Conservation (phyloP, 2,113 vertebrate genomes). For the Labrus mixtus region DNA sequence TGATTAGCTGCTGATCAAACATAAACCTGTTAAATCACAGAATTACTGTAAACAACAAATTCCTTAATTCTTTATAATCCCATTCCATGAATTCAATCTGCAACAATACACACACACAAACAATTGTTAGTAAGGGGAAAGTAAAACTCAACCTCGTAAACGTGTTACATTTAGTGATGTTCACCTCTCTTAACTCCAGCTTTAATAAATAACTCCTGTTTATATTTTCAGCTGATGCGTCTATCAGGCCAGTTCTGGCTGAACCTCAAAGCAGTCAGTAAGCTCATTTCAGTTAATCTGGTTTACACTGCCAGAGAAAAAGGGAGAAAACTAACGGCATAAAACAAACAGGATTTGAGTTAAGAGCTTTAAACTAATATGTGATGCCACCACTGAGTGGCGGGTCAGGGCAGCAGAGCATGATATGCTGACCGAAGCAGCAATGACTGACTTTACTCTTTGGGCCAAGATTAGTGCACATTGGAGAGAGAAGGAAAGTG, state of each 20-base stretch:
- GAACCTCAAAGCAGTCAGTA: slow-evolving; percentile 59
- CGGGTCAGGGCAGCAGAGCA: slow-evolving; percentile 10
- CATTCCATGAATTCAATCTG: not conserved
- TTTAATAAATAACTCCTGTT: not conserved
- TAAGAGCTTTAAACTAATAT: slow-evolving; percentile 57
- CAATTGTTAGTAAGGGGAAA: not conserved
- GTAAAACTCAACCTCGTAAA: slow-evolving; percentile 4
- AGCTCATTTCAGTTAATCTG: slow-evolving; percentile 65
- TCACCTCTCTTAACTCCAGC: not conserved
- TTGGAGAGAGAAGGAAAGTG: slow-evolving; percentile 3
- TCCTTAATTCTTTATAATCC: not conserved
- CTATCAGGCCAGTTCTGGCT: slow-evolving; percentile 39
- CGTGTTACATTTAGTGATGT: not conserved
- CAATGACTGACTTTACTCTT: slow-evolving; percentile 14
- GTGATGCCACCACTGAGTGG: slow-evolving; percentile 30
- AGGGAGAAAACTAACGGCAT: slow-evolving; percentile 37
- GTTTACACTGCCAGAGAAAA: slow-evolving; percentile 34
- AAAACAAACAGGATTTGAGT: slow-evolving; percentile 69
- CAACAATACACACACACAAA: not conserved
- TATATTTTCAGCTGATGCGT: slow-evolving; percentile 22
- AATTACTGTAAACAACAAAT: not conserved
- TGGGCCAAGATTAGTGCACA: slow-evolving; percentile 43
- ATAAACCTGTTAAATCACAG: not conserved
- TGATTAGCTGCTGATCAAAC: slow-evolving; percentile 25
- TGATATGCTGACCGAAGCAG: slow-evolving; percentile 24